A percentile compares a stretch with the other conserved stretches of the same genome.
Conservation (phyloP, 1,140 invertebrate species). For the Chlorops oryzae region DNA sequence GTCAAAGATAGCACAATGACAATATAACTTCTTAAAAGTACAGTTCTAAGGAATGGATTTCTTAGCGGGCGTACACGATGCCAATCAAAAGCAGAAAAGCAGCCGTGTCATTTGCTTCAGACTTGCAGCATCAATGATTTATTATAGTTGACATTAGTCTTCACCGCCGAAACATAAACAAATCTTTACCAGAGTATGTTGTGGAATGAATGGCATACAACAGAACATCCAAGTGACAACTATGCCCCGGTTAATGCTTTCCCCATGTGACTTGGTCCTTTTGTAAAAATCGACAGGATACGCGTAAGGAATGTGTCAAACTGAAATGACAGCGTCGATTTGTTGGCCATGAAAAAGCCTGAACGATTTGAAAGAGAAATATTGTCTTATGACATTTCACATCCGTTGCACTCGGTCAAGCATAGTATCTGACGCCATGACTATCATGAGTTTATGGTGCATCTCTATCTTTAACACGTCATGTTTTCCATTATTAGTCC, state of each 20-base stretch:
- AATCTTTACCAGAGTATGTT: too few relatives aligned
- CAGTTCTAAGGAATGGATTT: not conserved
- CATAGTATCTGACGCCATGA: too few relatives aligned
- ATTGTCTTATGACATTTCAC: constrained; percentile 10
- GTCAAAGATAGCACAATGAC: constrained; percentile 12
- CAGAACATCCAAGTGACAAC: constrained; percentile 6
- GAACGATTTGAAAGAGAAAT: constrained; percentile 4
- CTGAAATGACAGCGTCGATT: too few relatives aligned
- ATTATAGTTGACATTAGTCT: constrained; percentile 8
- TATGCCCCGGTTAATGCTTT: too few relatives aligned
- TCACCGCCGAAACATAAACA: constrained; percentile 10
- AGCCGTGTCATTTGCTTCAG: not conserved
- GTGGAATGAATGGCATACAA: too few relatives aligned
- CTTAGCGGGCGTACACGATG: not conserved
- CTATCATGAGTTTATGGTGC: too few relatives aligned
- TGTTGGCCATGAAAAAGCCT: too few relatives aligned
- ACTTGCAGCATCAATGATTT: constrained; percentile 8
- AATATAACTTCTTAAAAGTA: too few relatives aligned
- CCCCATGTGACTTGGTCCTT: too few relatives aligned
- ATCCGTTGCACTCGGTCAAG: constrained; percentile 12
- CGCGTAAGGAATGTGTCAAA: too few relatives aligned
- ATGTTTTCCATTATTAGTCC: too few relatives aligned
- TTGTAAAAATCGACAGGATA: not conserved
- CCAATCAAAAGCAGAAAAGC: not conserved
- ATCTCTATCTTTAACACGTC: too few relatives aligned